Evolutionary conservation across 2,113 vertebrate genomes (phyloP).

Genomic region (Cranoglanis bouderius): DNA sequence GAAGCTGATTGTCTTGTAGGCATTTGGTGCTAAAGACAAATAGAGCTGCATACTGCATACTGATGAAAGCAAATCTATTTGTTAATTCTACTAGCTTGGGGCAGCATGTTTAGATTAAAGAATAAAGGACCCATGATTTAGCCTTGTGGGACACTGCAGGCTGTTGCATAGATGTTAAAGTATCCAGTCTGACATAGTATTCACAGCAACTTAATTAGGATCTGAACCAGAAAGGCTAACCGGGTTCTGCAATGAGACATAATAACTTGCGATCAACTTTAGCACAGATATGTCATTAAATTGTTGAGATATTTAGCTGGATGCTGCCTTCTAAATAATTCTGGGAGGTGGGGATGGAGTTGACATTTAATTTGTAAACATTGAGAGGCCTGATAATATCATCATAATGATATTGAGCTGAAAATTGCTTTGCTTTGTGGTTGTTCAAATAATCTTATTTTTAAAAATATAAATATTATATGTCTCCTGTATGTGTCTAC

Average conservation of each 20-base stretch:
- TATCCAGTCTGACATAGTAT: not conserved
- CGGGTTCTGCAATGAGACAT: not conserved
- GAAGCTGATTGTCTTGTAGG: not conserved
- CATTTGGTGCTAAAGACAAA: not conserved
- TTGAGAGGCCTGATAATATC: not conserved
- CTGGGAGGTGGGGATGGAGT: not conserved
- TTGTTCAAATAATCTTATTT: not conserved
- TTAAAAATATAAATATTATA: not conserved
- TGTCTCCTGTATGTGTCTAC: slow-evolving; percentile 40
- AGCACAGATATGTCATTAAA: not conserved
- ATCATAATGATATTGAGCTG: not conserved
- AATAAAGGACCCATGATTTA: not conserved
- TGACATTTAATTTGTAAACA: not conserved
- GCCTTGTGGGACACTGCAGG: not conserved
- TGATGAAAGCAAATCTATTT: slow-evolving; percentile 2
- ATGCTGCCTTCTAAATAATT: not conserved
- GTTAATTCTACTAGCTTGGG: not conserved
- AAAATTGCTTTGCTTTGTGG: not conserved
- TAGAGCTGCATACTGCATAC: slow-evolving; percentile 3
- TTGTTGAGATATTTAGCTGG: not conserved
- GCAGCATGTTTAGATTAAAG: not conserved
- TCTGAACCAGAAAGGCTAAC: not conserved
- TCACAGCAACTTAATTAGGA: not conserved
- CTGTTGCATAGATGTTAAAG: not conserved
- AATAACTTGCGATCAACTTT: not conserved